Evolutionary conservation across 2,113 vertebrate species (phyloP), one percentile per base, ranked within the genome.

Genomic region (Atlantisia rogersi): DNA sequence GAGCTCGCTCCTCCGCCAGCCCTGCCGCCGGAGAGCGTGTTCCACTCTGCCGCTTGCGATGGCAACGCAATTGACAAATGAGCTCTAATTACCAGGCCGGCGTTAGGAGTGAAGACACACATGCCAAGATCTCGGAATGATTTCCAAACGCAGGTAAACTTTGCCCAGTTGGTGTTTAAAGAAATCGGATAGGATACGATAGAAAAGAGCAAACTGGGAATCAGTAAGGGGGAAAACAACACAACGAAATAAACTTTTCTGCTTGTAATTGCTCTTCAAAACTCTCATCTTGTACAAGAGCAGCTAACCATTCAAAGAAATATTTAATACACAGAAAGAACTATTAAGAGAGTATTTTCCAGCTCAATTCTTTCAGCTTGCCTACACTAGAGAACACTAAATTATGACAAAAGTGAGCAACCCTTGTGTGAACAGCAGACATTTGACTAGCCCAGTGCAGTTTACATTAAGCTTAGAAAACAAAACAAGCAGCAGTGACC

Each of bases 331-430:
- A 80, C 69, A 73, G 89, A 70, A 78, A 71, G 35, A 96, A 84
- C 80, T 95, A 92, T 89, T 96, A 95, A 73, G 87, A 94, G 70
- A 93, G 67, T 59, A 63, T 90, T 95, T 91, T 92, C 84, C 91
- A 91, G 84, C 91, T 90, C 92, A 67, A 60, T 90, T 90, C 90
- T 82, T 90, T n/a, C 73, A 71, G 83, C 79, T 78, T n/a, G 70
- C 60, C 93, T 92, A 86, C 88, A 65, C 90, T 7, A 37, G 85
- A 96, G 92, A 92, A 92, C 93, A 83, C 85, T 88, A 81, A 95
- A 90, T 94, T 68, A 83, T 16, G 0, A 63, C 80, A 39, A 92
- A 81, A 88, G 71, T 6, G 40, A 94, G 73, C 56, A 88, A 56
- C 81, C 73, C 83, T 83, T 52, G 77, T 64, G 78, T 11, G 48